phyloP scores from a whole-genome alignment of 1,140 invertebrate species.

The Drosophila dunni region DNA sequence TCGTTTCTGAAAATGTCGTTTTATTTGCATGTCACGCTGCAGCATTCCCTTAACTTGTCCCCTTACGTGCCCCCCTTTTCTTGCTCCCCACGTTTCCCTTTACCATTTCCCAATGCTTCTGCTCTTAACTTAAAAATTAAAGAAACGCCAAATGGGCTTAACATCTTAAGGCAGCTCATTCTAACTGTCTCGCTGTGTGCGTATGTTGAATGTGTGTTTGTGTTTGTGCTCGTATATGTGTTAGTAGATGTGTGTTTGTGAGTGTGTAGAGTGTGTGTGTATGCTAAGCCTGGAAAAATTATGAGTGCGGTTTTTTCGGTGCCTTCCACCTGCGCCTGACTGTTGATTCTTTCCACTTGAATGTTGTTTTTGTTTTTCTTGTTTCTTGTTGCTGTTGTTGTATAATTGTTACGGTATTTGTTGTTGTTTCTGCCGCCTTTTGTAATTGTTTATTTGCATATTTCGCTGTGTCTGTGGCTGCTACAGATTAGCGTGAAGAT shows the following conservation, averaged over 20 bases:
- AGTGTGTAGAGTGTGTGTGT: conserved; percentile 16
- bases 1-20: conserved; percentile 66
- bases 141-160: conserved; percentile 75
- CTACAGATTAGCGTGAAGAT: conserved; percentile 72
- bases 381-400: not conserved
- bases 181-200: conserved; percentile 4
- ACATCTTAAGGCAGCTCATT: conserved; percentile 68
- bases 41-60: not conserved
- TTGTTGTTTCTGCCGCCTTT: conserved; percentile 16
- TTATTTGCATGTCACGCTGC: conserved; percentile 72
- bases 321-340: conserved; percentile 45
- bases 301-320: conserved; percentile 51
- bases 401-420: conserved; percentile 5
- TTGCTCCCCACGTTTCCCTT: conserved; percentile 5
- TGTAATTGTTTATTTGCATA: conserved; percentile 79
- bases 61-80: not conserved
- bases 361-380: not conserved
- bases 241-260: not conserved
- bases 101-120: not conserved
- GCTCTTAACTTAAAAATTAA: conserved; percentile 59
- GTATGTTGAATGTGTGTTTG: not conserved
- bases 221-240: conserved; percentile 10
- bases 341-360: conserved; percentile 51
- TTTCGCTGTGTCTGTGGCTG: conserved; percentile 69
- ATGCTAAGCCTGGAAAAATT: conserved; percentile 55